phyloP scores from a whole-genome alignment of 2,888 invertebrate species.

The Celastrina argiolus region DNA sequence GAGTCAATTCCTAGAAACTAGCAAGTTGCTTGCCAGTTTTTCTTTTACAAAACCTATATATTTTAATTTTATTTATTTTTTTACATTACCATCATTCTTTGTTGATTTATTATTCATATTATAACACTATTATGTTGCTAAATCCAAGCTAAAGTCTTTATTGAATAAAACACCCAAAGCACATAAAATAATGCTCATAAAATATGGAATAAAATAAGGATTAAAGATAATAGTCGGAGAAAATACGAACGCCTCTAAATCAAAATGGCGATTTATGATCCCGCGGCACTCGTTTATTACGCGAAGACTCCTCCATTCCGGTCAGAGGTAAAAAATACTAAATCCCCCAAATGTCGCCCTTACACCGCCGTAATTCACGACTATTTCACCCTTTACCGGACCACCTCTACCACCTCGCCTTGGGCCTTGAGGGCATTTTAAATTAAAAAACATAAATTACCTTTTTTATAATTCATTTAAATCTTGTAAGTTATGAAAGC shows the following conservation, averaged over 20 bases:
- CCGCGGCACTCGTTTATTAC: not conserved
- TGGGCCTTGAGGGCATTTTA: not conserved
- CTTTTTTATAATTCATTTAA: conserved; percentile 8
- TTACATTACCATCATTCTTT: not conserved
- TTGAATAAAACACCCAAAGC: not conserved
- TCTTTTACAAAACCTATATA: too few species aligned
- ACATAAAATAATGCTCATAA: not conserved
- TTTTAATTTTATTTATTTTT: too few species aligned
- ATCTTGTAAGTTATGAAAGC: conserved; percentile 4
- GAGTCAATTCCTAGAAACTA: too few species aligned
- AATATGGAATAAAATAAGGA: conserved; percentile 7
- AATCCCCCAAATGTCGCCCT: not conserved
- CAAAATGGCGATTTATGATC: conserved; percentile 5
- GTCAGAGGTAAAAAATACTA: conserved; percentile 4
- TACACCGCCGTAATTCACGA: not conserved
- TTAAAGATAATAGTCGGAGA: conserved; percentile 3
- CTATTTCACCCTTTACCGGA: not conserved
- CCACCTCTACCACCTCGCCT: not conserved
- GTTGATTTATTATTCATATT: not conserved
- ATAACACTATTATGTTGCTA: not conserved
- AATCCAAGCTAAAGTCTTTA: not conserved
- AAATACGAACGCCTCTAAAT: not conserved
- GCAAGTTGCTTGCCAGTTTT: too few species aligned
- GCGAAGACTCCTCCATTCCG: not conserved
- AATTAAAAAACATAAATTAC: conserved; percentile 13